Evolutionary conservation across 2,797 vertebrate species (phyloP).

Genomic region (Selene dorsalis): DNA sequence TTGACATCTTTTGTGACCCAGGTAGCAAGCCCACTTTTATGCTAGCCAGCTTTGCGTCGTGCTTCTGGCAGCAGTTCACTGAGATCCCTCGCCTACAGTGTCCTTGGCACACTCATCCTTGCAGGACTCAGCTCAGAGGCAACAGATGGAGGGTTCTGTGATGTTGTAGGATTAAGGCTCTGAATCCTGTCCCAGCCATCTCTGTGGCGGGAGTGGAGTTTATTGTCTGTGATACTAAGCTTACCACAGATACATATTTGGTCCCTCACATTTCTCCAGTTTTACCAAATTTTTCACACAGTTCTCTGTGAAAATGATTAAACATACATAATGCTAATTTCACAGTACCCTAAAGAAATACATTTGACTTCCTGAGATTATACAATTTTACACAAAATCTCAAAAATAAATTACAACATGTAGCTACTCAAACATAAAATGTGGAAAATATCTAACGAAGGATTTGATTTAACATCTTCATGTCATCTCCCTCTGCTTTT

Average conservation of each 20-base stretch:
- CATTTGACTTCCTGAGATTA: neutral
- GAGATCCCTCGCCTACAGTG: constrained; percentile 85
- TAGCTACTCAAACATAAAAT: neutral
- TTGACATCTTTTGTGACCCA: constrained; percentile 71
- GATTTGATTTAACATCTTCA: constrained; percentile 24
- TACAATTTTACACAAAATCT: neutral
- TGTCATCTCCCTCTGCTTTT: constrained; percentile 35
- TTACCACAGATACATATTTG: constrained; percentile 73
- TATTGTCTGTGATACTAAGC: constrained; percentile 85
- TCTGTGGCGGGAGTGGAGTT: constrained; percentile 84
- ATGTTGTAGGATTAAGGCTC: constrained; percentile 88
- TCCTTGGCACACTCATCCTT: constrained; percentile 85
- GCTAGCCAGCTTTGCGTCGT: constrained; percentile 73
- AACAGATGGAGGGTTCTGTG: constrained; percentile 90
- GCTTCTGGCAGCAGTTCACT: constrained; percentile 81
- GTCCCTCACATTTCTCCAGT: constrained; percentile 37
- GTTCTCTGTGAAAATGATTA: constrained; percentile 14
- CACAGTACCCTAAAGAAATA: neutral
- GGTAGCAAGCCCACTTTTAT: constrained; percentile 72
- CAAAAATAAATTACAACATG: constrained; percentile 5
- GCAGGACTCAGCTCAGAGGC: constrained; percentile 85
- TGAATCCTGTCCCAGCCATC: constrained; percentile 85
- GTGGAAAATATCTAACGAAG: neutral
- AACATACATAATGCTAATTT: neutral
- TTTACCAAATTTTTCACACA: constrained; percentile 17